A percentile compares a stretch with the other conserved stretches of the same genome.
Evolutionary conservation across 2,113 vertebrate genomes (phyloP).

Genomic region (Isurus oxyrinchus): DNA sequence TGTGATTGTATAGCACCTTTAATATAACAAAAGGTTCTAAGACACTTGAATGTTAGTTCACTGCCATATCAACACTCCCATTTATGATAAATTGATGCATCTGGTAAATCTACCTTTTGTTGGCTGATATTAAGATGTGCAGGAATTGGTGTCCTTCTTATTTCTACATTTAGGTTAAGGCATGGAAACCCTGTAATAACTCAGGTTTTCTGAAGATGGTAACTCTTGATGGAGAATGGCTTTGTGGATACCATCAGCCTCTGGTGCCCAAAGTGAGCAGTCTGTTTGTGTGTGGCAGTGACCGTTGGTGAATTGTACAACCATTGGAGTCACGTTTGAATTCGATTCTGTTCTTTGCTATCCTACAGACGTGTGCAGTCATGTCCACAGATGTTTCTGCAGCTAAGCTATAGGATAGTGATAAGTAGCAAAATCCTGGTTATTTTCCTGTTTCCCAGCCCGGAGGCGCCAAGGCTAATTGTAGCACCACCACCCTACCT

Average conservation of each 20-base stretch:
- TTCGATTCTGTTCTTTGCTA: not conserved
- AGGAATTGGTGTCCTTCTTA: not conserved
- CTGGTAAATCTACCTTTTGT: too few species aligned
- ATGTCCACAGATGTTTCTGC: not conserved
- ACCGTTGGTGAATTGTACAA: not conserved
- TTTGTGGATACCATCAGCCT: not conserved
- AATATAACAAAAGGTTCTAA: too few species aligned
- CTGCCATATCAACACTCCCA: not conserved
- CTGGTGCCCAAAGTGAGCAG: not conserved
- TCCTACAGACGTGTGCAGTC: not conserved
- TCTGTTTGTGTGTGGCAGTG: not conserved
- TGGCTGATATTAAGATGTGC: not conserved
- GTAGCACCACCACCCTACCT: too few species aligned
- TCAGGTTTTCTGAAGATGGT: not conserved
- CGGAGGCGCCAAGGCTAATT: not conserved
- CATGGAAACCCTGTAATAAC: not conserved
- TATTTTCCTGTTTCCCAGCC: not conserved
- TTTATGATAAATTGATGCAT: not conserved
- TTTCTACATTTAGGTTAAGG: too few species aligned
- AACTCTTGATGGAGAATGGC: not conserved
- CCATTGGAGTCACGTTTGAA: not conserved
- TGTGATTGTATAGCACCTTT: too few species aligned
- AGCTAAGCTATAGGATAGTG: not conserved
- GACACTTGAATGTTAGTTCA: not conserved
- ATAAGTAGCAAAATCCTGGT: not conserved